Evolutionary conservation across 53 echinoderm and acorn worm species (phyloP), one percentile per base, ranked within the genome.

Genomic region (Actinopyga echinites): DNA sequence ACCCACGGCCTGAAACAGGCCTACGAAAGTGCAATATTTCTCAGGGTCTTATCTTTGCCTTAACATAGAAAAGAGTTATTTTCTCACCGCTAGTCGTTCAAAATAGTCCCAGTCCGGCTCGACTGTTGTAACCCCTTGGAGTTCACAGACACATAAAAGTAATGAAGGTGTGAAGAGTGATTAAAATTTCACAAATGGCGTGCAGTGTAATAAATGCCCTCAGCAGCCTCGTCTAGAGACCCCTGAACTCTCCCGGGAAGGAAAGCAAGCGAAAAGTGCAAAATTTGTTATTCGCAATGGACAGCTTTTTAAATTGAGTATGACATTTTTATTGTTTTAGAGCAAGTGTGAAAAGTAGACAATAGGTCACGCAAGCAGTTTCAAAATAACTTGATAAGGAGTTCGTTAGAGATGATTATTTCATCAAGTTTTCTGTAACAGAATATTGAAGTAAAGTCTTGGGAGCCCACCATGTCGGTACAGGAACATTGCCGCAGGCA

Each of bases 301-400:
- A 67, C 68, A 67, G 68, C 22, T 35, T 37, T 13, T 1, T 31
- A 33, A 67, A 67, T 67, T 67, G 37, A 33, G 34, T 38, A 8
- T 67, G 68, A 38, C 68, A 20, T 67, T 67, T 67, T 67, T 34
- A 67, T 67, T 67, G 68, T 67, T 37, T 67, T 21, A 67, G n/a
- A 31, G 33, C 30, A 67, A 30, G 68, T 67, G 68, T 67, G 68
- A 67, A 67, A 67, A 67, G 68, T n/a, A 67, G 40, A 67, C 68
- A 20, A 67, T 35, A 33, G 68, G 33, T 33, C 28, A 63, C 68
- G 37, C 9, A 67, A 9, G 21, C 68, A 49, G 49, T 49, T 49
- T 49, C 49, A 49, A 49, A 49, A 49, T 49, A 49, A 49, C 49
- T 49, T 49, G 49, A 49, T 49, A 49, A 49, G 12, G 13, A 15